A percentile compares a stretch with the other conserved stretches of the same genome.
phyloP scores from a whole-genome alignment of 2,888 invertebrate species.

The Amphipyra tragopoginis region DNA sequence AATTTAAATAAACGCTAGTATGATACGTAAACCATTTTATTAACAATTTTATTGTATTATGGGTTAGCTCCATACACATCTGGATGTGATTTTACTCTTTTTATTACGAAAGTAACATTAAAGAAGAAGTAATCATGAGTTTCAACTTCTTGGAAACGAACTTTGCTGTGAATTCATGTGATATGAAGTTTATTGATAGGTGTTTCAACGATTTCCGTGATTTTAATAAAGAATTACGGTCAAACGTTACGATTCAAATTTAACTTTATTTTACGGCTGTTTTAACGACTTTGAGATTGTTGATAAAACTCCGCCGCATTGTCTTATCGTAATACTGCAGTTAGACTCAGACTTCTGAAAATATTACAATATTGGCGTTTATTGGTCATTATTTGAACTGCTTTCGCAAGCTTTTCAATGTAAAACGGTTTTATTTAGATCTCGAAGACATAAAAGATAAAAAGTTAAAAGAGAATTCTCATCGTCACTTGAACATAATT shows the following conservation, averaged over 20 bases:
- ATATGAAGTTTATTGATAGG: constrained; percentile 25
- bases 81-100: too few species aligned
- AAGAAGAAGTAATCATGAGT: background rate
- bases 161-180: background rate
- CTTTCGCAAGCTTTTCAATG: constrained; percentile 33
- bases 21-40: too few species aligned
- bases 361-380: constrained; percentile 56
- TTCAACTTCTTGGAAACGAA: background rate
- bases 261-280: constrained; percentile 80
- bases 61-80: too few species aligned
- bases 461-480: constrained; percentile 33
- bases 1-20: too few species aligned
- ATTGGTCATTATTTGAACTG: constrained; percentile 53
- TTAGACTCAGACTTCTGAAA: constrained; percentile 64
- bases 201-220: constrained; percentile 55
- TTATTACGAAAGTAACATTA: too few species aligned
- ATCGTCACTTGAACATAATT: constrained; percentile 39
- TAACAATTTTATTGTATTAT: too few species aligned
- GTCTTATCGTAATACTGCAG: constrained; percentile 75
- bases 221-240: constrained; percentile 64
- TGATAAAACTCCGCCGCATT: constrained; percentile 78
- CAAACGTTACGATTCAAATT: constrained; percentile 73
- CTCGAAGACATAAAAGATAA: constrained; percentile 26
- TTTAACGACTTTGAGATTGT: constrained; percentile 80
- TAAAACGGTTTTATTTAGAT: constrained; percentile 52